A percentile compares a stretch with the other conserved stretches of the same genome.
Conservation (phyloP, 2,888 invertebrate species). For the Leptinotarsa tumamoca region DNA sequence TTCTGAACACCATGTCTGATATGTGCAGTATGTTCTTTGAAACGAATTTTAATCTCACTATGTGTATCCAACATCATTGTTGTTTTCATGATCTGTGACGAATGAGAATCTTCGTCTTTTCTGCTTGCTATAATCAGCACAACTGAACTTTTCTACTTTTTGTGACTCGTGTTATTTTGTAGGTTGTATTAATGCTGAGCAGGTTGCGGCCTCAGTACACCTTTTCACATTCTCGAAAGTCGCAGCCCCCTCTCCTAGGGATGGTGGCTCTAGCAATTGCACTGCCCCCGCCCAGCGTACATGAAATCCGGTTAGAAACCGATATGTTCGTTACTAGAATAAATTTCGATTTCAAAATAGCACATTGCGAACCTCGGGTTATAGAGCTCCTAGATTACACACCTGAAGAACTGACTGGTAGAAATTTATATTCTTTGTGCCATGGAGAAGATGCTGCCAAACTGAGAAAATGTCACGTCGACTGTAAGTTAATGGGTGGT, state of each 20-base stretch:
- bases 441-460: constrained; percentile 96
- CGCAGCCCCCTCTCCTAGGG: constrained; percentile 87
- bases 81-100: background rate
- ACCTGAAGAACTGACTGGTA: constrained; percentile 92
- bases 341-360: constrained; percentile 95
- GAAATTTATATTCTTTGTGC: constrained; percentile 93
- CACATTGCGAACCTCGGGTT: constrained; percentile 97
- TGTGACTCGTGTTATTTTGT: constrained; percentile 53
- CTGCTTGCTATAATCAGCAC: background rate
- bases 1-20: background rate
- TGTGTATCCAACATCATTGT: background rate
- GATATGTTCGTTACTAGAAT: constrained; percentile 98
- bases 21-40: background rate
- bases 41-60: background rate
- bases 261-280: constrained; percentile 97
- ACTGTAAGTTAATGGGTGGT: constrained; percentile 77
- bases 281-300: constrained; percentile 95
- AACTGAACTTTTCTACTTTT: too few species aligned
- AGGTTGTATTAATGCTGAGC: constrained; percentile 95
- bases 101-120: too few species aligned
- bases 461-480: constrained; percentile 93
- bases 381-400: constrained; percentile 93
- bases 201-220: constrained; percentile 93
- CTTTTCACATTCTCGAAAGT: constrained; percentile 90
- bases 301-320: constrained; percentile 94